These are phyloP conservation scores for Cataglyphis rosenhaueri DNA, from an alignment of 2,888 invertebrate species.

Conservation along the genomic window DNA sequence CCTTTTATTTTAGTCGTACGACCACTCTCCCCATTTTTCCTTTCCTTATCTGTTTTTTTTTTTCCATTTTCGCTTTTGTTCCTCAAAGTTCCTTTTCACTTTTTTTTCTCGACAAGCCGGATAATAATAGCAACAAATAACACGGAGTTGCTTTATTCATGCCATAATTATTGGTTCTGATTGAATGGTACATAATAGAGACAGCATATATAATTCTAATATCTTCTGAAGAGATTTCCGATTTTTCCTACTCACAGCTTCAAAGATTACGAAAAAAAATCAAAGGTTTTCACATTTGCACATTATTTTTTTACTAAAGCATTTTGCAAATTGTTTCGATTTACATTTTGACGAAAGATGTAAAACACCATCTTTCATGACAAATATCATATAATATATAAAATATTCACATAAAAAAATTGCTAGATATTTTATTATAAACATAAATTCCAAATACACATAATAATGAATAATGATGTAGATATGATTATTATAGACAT, in stretches of 20 bases:
- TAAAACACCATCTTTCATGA: background rate
- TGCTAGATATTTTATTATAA: background rate
- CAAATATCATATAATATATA: too few species aligned
- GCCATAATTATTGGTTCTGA: background rate
- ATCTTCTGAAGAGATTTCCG: slow-evolving; percentile 6
- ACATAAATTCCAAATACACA: background rate
- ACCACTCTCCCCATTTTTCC: slow-evolving; percentile 35
- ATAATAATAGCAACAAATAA: slow-evolving; percentile 22
- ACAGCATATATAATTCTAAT: background rate
- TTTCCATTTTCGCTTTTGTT: slow-evolving; percentile 16
- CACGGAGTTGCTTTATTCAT: slow-evolving; percentile 1
- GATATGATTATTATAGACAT: background rate
- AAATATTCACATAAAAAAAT: background rate
- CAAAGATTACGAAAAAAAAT: slow-evolving; percentile 5
- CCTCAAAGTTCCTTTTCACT: slow-evolving; percentile 10
- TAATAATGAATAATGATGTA: background rate
- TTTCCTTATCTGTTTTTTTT: background rate
- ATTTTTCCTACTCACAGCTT: slow-evolving; percentile 1
- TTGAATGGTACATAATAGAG: background rate
- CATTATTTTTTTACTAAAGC: background rate
- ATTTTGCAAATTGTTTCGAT: background rate
- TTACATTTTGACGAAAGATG: background rate
- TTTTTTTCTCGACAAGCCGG: background rate
- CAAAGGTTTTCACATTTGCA: background rate
- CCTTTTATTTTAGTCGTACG: background rate